Evolutionary conservation across 1,140 invertebrate species (phyloP).

Genomic region (Drosophila burlai): DNA sequence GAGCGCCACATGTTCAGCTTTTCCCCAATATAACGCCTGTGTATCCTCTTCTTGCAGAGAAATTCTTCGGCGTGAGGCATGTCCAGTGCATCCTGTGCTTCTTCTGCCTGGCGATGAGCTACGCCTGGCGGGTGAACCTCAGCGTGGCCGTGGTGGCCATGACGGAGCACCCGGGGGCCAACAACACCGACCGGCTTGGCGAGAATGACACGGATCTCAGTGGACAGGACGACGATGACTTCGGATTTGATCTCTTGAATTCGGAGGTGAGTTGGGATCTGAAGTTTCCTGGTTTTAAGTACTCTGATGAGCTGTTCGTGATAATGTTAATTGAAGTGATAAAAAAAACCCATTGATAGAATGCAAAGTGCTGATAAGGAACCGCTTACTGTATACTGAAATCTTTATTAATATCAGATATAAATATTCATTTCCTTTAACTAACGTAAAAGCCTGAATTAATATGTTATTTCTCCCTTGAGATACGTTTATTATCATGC

Average conservation of each 20-base stretch:
- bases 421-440: not conserved
- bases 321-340: conserved; percentile 1
- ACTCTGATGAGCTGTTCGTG: not conserved
- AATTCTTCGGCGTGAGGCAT: conserved; percentile 87
- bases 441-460: not conserved
- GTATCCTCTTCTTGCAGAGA: conserved; percentile 58
- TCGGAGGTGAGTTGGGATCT: conserved; percentile 29
- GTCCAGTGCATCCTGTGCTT: conserved; percentile 89
- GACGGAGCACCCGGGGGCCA: conserved; percentile 39
- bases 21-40: not conserved
- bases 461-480: not conserved
- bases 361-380: not conserved
- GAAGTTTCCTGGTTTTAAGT: not conserved
- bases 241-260: conserved; percentile 5
- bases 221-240: not conserved
- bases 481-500: not conserved
- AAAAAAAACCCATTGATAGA: conserved; percentile 1
- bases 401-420: not conserved
- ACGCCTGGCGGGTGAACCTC: conserved; percentile 89
- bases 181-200: conserved; percentile 43
- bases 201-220: not conserved
- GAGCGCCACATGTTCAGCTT: conserved; percentile 29
- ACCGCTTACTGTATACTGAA: not conserved
- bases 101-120: conserved; percentile 88
- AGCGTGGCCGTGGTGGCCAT: conserved; percentile 88